Evolutionary conservation across 1,140 invertebrate species (phyloP), one percentile per base, ranked within the genome.

Genomic region (Orussus abietinus): DNA sequence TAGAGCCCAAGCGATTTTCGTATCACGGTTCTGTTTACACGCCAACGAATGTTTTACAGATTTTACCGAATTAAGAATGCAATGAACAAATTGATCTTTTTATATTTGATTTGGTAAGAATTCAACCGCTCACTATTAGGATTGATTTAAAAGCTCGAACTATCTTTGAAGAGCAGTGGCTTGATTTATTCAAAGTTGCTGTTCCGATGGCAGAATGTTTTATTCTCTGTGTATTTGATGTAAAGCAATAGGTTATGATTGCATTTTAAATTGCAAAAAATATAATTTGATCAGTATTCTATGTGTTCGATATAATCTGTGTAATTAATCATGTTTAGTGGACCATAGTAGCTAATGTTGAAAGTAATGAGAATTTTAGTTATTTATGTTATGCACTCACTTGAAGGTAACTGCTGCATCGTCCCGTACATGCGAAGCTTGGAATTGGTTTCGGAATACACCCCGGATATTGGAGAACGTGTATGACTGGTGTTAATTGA

Each of bases 371-470:
- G 7, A 10, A 17, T 40, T 9, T 36, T 15, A 19, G 25, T 19
- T 41, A 29, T 6, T 39, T 25, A 6, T 31, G 6, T 17, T 38
- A 26, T 26, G 35, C 14, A 32, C 31, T 70, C 75, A 94, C 91
- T 80, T 96, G 91, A 19, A 96, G 81, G 55, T 95, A 96, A 49
- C 89, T 92, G 22, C 86, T 85, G 63, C 92, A 96, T 59, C 86
- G 81, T 38, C 92, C 92, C 44, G 85, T 87, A 61, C 92, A 96
- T 6, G 91, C 91, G 69, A 92, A 95, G 31, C 90, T 93, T 4
- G 92, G 90, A 56, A 96, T 93, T 3, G 90, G 89, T 66, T 93
- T 93, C 12, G 91, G 89, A 15, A 91, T 82, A 75, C 92, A 96
- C 20, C 92, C 92, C 3, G 89, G 86, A 70, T 92, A 90, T 66